A percentile compares a stretch with the other conserved stretches of the same genome.
Evolutionary conservation across 2,888 invertebrate species (phyloP).

Genomic region (Lysandra coridon): DNA sequence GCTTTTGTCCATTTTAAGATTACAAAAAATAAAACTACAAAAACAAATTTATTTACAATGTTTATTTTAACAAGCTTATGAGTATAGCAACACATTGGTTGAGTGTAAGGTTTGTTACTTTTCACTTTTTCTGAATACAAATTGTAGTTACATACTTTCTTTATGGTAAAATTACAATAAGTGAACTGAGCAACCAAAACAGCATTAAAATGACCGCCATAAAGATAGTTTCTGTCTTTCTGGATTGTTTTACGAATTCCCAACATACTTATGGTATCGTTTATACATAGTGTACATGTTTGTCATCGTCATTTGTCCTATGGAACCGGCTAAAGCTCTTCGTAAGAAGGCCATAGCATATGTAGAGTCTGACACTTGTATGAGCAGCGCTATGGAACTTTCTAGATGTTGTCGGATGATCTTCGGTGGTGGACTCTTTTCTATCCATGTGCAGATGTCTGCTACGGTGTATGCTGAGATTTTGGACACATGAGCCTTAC

Average conservation of each 20-base stretch:
- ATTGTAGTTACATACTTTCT: neutral
- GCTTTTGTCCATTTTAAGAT: too few species aligned
- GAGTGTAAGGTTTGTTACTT: too few species aligned
- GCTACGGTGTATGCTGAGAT: constrained; percentile 70
- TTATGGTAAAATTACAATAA: neutral
- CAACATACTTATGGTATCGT: constrained; percentile 74
- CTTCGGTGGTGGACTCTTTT: constrained; percentile 57
- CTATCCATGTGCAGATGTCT: constrained; percentile 62
- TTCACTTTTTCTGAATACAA: neutral
- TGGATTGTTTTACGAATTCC: constrained; percentile 54
- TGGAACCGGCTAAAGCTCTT: constrained; percentile 58
- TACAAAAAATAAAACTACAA: neutral
- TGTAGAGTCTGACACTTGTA: constrained; percentile 61
- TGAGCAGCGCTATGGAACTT: constrained; percentile 61
- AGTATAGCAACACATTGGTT: too few species aligned
- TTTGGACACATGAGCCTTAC: constrained; percentile 66
- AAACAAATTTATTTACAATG: neutral
- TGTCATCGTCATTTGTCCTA: constrained; percentile 66
- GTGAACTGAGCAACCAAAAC: neutral
- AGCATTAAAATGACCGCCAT: too few species aligned
- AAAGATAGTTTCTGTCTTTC: too few species aligned
- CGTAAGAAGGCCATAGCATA: constrained; percentile 69
- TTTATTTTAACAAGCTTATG: neutral
- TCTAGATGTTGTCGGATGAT: constrained; percentile 67
- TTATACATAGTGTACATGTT: constrained; percentile 71